Evolutionary conservation across 2,113 vertebrate genomes (phyloP), one percentile per base, ranked within the genome.

Genomic region (Gila orcuttii): DNA sequence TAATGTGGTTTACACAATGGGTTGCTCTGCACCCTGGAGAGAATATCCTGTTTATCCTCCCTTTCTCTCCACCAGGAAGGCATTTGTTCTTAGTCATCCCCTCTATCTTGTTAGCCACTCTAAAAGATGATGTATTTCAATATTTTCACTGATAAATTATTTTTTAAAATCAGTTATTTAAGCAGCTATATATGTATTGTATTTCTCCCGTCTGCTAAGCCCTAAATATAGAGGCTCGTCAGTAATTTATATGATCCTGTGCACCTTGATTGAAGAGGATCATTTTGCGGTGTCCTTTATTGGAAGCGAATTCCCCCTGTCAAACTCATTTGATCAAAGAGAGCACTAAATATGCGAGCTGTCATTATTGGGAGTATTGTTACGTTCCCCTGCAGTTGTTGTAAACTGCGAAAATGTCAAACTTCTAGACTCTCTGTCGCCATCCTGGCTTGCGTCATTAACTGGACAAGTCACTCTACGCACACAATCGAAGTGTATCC

Each of bases 391-490:
- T 91, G 95, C 94, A 95, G 94, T 95, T 94, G 95, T 92, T 94
- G 94, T 95, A 95, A 94, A 95, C 94, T 94, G 92, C 90, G 94
- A 95, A 96, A 95, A 96, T 96, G 95, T 96, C 94, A 96, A 96
- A 95, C 94, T 95, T 94, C 93, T 93, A 96, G 95, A 96, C 95
- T 94, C 87, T 83, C 92, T 95, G 95, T 95, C 95, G 95, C 95
- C 95, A 95, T 93, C 76, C 89, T 86, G 93, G 92, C 89, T 95
- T 95, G 94, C 95, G 95, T 96, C 95, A 96, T 95, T 95, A 95
- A 93, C 94, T 92, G 93, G 94, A 95, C 94, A 90, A 92, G 94
- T 91, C 94, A 88, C 86, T 47, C 89, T 93, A 90, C 93, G 90
- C 93, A 89, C 90, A 89, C 90, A 90, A 93, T 93, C 84, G 90